Conservation (phyloP, 64 coral and sea anemone genomes). For the Montipora sp. region DNA sequence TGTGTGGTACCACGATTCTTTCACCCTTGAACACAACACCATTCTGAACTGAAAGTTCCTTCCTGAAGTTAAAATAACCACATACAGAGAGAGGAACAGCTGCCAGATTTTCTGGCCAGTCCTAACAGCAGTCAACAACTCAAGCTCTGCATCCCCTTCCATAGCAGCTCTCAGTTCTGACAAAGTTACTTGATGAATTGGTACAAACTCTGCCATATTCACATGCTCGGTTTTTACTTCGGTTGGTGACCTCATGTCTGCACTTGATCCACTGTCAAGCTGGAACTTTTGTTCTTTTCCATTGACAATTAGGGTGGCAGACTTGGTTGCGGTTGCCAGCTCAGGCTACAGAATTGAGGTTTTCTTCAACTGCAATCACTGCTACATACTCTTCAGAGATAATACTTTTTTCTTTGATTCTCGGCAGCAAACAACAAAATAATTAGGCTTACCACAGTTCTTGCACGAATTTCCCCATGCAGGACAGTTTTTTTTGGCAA, state of each 20-base stretch:
- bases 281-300: slow-evolving; percentile 17
- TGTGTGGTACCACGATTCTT: slow-evolving; percentile 29
- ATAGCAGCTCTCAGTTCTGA: slow-evolving; percentile 1
- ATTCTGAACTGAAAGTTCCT: slow-evolving; percentile 4
- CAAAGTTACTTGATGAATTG: neutral
- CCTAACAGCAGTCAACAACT: neutral
- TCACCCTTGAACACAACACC: slow-evolving; percentile 28
- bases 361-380: slow-evolving; percentile 12
- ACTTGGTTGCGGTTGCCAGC: neutral
- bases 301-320: slow-evolving; percentile 40
- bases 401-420: neutral
- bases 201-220: slow-evolving; percentile 6
- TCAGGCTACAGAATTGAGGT: neutral
- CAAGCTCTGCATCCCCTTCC: neutral
- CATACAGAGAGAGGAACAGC: neutral
- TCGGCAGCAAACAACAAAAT: slow-evolving; percentile 6
- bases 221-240: neutral
- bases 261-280: slow-evolving; percentile 56
- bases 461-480: neutral
- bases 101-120: neutral
- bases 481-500: slow-evolving; percentile 1
- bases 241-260: neutral
- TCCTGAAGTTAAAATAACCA: neutral
- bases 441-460: too few relatives aligned
- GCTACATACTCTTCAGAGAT: neutral